Percentiles rank a stretch among this genome's conserved stretches.
phyloP scores from a whole-genome alignment of 2,113 vertebrate species.

The Ascaphus truei region DNA sequence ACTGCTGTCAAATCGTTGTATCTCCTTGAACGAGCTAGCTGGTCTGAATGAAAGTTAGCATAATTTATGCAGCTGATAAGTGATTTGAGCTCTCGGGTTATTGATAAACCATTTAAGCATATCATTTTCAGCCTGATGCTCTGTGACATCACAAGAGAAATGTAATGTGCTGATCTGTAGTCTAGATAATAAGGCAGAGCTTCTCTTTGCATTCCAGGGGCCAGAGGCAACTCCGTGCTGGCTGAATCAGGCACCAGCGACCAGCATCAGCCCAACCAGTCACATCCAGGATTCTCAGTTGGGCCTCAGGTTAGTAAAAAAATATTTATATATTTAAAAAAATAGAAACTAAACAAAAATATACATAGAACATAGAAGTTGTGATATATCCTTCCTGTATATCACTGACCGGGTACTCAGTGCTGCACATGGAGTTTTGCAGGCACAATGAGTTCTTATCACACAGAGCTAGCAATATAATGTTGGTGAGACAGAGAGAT shows the following conservation, averaged over 20 bases:
- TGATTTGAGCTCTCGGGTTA: conserved; percentile 63
- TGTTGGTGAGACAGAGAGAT: too few species aligned
- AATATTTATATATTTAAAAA: not conserved
- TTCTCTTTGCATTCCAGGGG: conserved; percentile 68
- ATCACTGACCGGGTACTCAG: too few species aligned
- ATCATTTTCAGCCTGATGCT: conserved; percentile 57
- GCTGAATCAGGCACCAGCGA: conserved; percentile 81
- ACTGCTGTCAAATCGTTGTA: conserved; percentile 61
- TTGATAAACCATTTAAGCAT: conserved; percentile 80
- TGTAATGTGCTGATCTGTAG: conserved; percentile 48
- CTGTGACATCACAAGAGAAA: conserved; percentile 55
- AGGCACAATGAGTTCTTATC: too few species aligned
- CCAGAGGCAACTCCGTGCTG: conserved; percentile 63
- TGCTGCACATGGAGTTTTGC: too few species aligned
- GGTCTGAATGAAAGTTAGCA: conserved; percentile 55
- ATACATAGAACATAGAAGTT: too few species aligned
- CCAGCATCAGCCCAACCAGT: conserved; percentile 77
- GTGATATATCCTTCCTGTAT: too few species aligned
- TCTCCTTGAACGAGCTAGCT: conserved; percentile 61
- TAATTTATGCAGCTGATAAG: conserved; percentile 74
- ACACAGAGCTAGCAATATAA: too few species aligned
- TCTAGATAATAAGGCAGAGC: conserved; percentile 54
- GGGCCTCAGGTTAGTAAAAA: conserved; percentile 82
- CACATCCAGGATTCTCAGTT: conserved; percentile 80
- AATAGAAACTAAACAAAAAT: not conserved